A percentile compares a stretch with the other conserved stretches of the same genome.
These are phyloP conservation scores for Cephus pygmeus DNA, from an alignment of 2,888 invertebrate genomes.

Conservation along the genomic window DNA sequence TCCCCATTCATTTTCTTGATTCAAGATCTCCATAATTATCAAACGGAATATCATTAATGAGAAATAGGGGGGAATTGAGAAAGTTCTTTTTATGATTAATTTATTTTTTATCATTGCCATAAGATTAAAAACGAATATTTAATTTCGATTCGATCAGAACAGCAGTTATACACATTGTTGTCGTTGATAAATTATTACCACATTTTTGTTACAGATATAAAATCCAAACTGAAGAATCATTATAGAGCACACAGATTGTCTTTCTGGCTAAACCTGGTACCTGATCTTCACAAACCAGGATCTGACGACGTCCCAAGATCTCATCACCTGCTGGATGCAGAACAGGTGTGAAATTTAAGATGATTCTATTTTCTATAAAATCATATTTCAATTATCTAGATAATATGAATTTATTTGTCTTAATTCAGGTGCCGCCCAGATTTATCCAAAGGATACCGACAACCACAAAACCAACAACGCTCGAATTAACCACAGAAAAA, in stretches of 20 bases:
- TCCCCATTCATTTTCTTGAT: too few species aligned
- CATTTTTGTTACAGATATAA: slow-evolving; percentile 75
- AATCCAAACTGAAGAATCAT: slow-evolving; percentile 91
- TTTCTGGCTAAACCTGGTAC: slow-evolving; percentile 95
- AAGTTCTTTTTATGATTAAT: background rate
- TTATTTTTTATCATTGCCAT: background rate
- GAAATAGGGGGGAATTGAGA: too few species aligned
- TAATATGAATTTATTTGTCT: background rate
- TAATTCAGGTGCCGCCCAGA: slow-evolving; percentile 56
- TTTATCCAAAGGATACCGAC: slow-evolving; percentile 61
- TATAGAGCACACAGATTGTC: slow-evolving; percentile 93
- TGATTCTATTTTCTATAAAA: background rate
- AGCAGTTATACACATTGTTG: background rate
- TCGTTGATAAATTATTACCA: background rate
- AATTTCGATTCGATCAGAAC: background rate
- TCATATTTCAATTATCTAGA: background rate
- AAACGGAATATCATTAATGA: too few species aligned
- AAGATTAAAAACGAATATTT: background rate
- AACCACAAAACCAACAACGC: slow-evolving; percentile 52
- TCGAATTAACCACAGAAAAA: slow-evolving; percentile 50
- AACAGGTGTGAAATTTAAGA: slow-evolving; percentile 62
- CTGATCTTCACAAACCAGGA: slow-evolving; percentile 89
- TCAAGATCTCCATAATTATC: too few species aligned
- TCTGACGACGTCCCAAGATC: slow-evolving; percentile 86
- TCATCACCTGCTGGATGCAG: slow-evolving; percentile 85